phyloP scores from a whole-genome alignment of 2,797 vertebrate genomes.

The Leuciscus waleckii region DNA sequence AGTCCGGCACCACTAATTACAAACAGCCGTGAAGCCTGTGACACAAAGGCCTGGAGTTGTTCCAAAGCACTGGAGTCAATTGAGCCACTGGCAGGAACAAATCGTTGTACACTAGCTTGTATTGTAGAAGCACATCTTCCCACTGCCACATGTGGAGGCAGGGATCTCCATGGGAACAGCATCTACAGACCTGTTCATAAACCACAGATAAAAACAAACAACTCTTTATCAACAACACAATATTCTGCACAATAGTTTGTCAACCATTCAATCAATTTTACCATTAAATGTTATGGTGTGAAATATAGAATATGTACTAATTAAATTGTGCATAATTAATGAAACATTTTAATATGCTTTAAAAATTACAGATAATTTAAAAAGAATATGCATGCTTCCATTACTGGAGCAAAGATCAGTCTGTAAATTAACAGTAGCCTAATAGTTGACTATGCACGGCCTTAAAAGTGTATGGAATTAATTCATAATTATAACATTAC shows the following conservation, averaged over 20 bases:
- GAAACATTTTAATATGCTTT: too few relatives aligned
- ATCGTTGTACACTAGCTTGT: conserved; percentile 65
- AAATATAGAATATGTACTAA: background rate
- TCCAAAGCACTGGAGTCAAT: conserved; percentile 76
- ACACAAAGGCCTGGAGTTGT: conserved; percentile 86
- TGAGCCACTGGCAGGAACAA: conserved; percentile 86
- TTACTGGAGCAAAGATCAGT: background rate
- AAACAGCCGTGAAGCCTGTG: conserved; percentile 81
- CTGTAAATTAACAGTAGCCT: background rate
- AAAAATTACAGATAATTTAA: background rate
- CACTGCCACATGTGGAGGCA: conserved; percentile 45
- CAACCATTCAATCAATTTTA: background rate
- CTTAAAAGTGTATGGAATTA: background rate
- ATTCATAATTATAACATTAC: too few relatives aligned
- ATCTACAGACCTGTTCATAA: conserved; percentile 66
- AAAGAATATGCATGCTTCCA: background rate
- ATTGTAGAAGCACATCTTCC: conserved; percentile 56
- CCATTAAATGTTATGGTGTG: background rate
- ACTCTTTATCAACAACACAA: background rate
- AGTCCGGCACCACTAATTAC: conserved; percentile 92
- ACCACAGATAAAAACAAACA: background rate
- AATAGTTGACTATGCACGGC: background rate
- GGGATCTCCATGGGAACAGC: conserved; percentile 63
- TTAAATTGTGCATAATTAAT: background rate
- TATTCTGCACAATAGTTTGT: background rate